phyloP scores from a whole-genome alignment of 23 tunicate genomes.

The Aplidium turbinatum region DNA sequence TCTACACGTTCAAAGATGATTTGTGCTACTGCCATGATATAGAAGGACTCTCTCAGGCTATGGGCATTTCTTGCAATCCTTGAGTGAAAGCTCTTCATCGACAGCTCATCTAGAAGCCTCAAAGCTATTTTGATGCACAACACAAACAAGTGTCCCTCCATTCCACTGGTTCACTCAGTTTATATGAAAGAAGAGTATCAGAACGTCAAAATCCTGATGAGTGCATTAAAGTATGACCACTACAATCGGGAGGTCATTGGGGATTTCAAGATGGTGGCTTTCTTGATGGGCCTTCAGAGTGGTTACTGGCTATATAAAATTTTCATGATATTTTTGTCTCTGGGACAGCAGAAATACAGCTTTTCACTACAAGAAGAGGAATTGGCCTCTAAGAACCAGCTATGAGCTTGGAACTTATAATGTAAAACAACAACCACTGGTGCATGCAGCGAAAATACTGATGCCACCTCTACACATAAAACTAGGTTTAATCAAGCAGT shows the following conservation, averaged over 20 bases:
- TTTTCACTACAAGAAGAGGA: slow-evolving; percentile 33
- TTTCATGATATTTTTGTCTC: slow-evolving; percentile 34
- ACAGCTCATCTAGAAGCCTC: slow-evolving; percentile 44
- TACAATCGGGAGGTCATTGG: slow-evolving; percentile 43
- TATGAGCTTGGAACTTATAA: slow-evolving; percentile 28
- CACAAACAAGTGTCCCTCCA: slow-evolving; percentile 50
- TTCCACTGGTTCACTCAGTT: slow-evolving; percentile 39
- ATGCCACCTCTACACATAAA: slow-evolving; percentile 40
- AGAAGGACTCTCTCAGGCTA: slow-evolving; percentile 32
- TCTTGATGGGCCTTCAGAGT: slow-evolving; percentile 32
- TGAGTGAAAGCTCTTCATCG: slow-evolving; percentile 36
- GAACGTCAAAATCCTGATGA: slow-evolving; percentile 34
- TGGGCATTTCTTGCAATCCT: slow-evolving; percentile 38
- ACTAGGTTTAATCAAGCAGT: slow-evolving; percentile 38
- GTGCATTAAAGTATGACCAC: slow-evolving; percentile 36
- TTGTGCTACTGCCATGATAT: slow-evolving; percentile 40
- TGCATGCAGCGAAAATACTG: slow-evolving; percentile 33
- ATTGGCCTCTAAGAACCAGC: slow-evolving; percentile 36
- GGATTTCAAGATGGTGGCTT: slow-evolving; percentile 39
- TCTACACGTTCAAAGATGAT: slow-evolving; percentile 21
- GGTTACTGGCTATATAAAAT: slow-evolving; percentile 37
- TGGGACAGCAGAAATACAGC: slow-evolving; percentile 44
- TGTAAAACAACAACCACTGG: slow-evolving; percentile 31
- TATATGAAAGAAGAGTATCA: slow-evolving; percentile 35
- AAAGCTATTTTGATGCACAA: slow-evolving; percentile 45